These are phyloP conservation scores for Catharus bicknelli DNA, from an alignment of 2,113 vertebrate species.

Conservation along the genomic window DNA sequence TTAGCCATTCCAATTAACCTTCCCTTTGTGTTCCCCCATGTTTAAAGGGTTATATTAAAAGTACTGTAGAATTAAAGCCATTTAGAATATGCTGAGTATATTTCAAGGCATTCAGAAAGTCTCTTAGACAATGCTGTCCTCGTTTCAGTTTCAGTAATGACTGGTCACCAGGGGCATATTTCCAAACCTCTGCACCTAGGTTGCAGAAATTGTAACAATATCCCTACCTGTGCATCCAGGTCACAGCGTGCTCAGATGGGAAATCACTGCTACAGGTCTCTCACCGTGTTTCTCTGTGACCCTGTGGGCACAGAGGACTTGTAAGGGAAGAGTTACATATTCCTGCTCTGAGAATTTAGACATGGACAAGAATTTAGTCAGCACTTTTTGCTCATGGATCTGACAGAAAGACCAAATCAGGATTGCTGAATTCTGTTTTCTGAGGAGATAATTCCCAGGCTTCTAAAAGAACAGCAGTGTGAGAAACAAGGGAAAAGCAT, in stretches of 20 bases:
- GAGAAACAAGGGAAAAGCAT: background rate
- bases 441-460: background rate
- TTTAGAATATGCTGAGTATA: constrained; percentile 56
- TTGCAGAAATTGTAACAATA: constrained; percentile 20
- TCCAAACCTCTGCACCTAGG: constrained; percentile 39
- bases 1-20: constrained; percentile 70
- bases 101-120: constrained; percentile 44
- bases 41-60: constrained; percentile 66
- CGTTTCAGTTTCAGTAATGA: constrained; percentile 33
- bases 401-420: background rate
- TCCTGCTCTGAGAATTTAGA: background rate
- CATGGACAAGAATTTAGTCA: background rate
- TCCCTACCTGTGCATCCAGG: constrained; percentile 14
- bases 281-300: background rate
- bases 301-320: background rate
- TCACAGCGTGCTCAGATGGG: background rate
- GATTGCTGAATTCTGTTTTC: background rate
- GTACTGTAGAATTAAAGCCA: constrained; percentile 50
- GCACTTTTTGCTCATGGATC: background rate
- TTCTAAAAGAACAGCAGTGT: background rate
- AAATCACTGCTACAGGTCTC: constrained; percentile 18
- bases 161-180: constrained; percentile 29
- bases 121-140: constrained; percentile 22
- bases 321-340: background rate
- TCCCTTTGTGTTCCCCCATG: constrained; percentile 69